A percentile compares a stretch with the other conserved stretches of the same genome.
These are phyloP conservation scores for Mormyrops boulengeri DNA, from an alignment of 2,797 vertebrate species.

Conservation along the genomic window DNA sequence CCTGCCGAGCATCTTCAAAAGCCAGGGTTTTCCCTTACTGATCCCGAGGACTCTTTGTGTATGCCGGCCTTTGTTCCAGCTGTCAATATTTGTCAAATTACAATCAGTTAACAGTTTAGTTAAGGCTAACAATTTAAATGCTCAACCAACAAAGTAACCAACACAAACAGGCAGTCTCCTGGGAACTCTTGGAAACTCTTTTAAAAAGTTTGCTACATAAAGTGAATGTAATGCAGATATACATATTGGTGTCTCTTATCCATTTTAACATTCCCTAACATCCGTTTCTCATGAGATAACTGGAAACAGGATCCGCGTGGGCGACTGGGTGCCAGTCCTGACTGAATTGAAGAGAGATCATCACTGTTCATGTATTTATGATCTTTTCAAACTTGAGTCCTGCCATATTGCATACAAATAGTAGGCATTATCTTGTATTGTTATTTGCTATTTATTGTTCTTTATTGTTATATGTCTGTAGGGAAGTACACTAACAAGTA, in stretches of 20 bases:
- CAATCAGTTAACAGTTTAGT: neutral
- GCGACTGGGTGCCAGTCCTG: neutral
- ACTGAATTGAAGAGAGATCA: neutral
- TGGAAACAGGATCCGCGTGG: neutral
- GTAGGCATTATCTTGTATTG: neutral
- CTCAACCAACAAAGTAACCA: neutral
- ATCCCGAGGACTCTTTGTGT: neutral
- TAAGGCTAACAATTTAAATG: neutral
- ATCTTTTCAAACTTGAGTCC: neutral
- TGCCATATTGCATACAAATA: neutral
- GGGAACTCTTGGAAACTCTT: neutral
- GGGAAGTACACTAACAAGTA: neutral
- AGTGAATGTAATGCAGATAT: neutral
- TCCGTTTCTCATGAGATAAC: neutral
- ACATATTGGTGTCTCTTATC: neutral
- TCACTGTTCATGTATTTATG: neutral
- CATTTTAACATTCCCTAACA: neutral
- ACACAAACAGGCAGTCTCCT: neutral
- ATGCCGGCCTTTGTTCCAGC: neutral
- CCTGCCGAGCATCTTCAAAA: neutral
- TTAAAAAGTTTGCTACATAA: neutral
- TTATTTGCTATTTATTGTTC: neutral
- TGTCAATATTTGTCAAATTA: slow-evolving; percentile 14
- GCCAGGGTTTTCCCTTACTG: neutral
- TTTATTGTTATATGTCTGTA: neutral